Evolutionary conservation across 2,113 vertebrate species (phyloP).

Genomic region (Beaufortia kweichowensis): DNA sequence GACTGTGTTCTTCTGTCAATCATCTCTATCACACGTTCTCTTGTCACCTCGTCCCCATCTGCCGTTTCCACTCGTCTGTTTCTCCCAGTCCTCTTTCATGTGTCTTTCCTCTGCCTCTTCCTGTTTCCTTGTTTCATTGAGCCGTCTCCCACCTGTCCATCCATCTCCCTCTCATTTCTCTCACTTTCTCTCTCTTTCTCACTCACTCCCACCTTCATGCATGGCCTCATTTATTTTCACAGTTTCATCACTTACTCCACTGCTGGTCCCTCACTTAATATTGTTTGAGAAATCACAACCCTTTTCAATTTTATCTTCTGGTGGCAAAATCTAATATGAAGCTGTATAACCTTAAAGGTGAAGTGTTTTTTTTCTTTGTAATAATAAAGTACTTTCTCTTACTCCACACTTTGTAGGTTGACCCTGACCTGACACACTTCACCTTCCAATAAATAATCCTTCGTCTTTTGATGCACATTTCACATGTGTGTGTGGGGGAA

Average conservation of each 20-base stretch:
- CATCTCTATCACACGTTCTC: slow-evolving; percentile 14
- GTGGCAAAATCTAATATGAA: neutral
- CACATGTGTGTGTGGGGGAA: neutral
- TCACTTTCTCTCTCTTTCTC: slow-evolving; percentile 21
- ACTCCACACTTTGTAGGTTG: too few species aligned
- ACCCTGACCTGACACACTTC: too few species aligned
- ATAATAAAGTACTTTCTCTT: neutral
- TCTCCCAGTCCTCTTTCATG: slow-evolving; percentile 25
- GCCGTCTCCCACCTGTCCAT: slow-evolving; percentile 16
- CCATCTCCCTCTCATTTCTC: neutral
- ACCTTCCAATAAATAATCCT: too few species aligned
- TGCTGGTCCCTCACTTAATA: slow-evolving; percentile 9
- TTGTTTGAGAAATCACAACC: neutral
- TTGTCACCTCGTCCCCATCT: slow-evolving; percentile 30
- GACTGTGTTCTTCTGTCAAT: slow-evolving; percentile 5
- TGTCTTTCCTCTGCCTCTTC: slow-evolving; percentile 23
- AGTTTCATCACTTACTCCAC: slow-evolving; percentile 10
- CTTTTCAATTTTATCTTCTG: slow-evolving; percentile 1
- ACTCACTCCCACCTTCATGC: slow-evolving; percentile 11
- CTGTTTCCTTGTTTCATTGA: slow-evolving; percentile 22
- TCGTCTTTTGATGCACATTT: too few species aligned
- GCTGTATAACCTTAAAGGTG: neutral
- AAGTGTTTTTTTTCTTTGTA: neutral
- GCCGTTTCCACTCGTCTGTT: slow-evolving; percentile 17
- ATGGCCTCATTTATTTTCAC: slow-evolving; percentile 27